phyloP scores from a whole-genome alignment of 2,113 vertebrate genomes.

The Chionomys nivalis region DNA sequence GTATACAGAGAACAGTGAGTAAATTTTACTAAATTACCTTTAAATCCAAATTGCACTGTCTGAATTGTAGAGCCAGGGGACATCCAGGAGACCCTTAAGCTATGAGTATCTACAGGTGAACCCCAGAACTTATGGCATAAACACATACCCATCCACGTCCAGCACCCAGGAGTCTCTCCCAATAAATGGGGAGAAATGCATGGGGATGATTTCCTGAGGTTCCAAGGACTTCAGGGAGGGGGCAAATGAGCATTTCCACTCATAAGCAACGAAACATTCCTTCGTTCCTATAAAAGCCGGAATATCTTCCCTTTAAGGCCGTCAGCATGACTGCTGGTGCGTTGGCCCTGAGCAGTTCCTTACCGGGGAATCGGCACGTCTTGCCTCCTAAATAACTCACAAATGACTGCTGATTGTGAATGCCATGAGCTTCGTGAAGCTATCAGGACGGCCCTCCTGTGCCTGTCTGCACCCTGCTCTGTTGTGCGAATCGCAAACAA shows the following conservation, averaged over 20 bases:
- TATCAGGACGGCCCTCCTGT: neutral
- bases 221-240: neutral
- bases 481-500: neutral
- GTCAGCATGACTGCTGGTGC: neutral
- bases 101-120: neutral
- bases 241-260: neutral
- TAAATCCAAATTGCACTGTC: neutral
- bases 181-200: neutral
- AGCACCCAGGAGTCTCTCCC: neutral
- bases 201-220: neutral
- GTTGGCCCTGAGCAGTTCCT: neutral
- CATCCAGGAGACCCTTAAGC: neutral
- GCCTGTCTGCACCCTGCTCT: neutral
- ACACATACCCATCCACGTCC: neutral
- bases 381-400: neutral
- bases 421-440: neutral
- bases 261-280: neutral
- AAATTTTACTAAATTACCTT: neutral
- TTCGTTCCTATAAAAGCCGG: neutral
- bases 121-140: neutral
- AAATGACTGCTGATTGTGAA: neutral
- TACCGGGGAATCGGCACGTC: too few relatives aligned
- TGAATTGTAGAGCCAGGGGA: neutral
- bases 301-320: neutral
- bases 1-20: neutral